Evolutionary conservation across 2,888 invertebrate species (phyloP).

Genomic region (Ceriagrion tenellum): DNA sequence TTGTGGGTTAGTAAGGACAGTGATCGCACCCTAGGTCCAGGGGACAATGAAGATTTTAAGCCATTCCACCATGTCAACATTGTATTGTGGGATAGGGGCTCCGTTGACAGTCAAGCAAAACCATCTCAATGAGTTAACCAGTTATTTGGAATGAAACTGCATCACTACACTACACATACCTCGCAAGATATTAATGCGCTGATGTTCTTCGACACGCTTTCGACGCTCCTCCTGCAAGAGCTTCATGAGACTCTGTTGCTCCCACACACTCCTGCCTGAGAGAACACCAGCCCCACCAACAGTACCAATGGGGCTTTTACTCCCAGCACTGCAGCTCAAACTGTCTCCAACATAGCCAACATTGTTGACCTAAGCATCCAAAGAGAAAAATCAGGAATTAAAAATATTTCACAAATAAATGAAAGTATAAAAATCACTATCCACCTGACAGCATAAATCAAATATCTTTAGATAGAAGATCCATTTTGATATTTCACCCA

Average conservation of each 20-base stretch:
- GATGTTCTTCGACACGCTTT: constrained; percentile 68
- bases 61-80: too few relatives aligned
- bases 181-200: constrained; percentile 48
- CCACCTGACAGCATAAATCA: not conserved
- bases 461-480: too few relatives aligned
- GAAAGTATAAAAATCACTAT: not conserved
- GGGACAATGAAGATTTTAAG: too few relatives aligned
- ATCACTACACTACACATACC: not conserved
- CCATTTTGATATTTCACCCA: too few relatives aligned
- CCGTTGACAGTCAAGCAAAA: too few relatives aligned
- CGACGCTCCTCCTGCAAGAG: constrained; percentile 70
- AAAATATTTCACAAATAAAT: not conserved
- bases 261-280: constrained; percentile 33
- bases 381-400: too few relatives aligned
- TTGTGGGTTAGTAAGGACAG: too few relatives aligned
- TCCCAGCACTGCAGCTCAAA: constrained; percentile 5
- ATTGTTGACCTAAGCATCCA: constrained; percentile 12
- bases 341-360: constrained; percentile 61
- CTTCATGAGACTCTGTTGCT: constrained; percentile 69
- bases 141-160: too few relatives aligned
- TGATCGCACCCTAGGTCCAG: too few relatives aligned
- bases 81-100: too few relatives aligned
- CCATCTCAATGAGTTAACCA: too few relatives aligned
- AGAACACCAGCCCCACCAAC: constrained; percentile 39
- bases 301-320: not conserved